Evolutionary conservation across 2,113 vertebrate genomes (phyloP), one percentile per base, ranked within the genome.

Genomic region (Lutjanus erythropterus): DNA sequence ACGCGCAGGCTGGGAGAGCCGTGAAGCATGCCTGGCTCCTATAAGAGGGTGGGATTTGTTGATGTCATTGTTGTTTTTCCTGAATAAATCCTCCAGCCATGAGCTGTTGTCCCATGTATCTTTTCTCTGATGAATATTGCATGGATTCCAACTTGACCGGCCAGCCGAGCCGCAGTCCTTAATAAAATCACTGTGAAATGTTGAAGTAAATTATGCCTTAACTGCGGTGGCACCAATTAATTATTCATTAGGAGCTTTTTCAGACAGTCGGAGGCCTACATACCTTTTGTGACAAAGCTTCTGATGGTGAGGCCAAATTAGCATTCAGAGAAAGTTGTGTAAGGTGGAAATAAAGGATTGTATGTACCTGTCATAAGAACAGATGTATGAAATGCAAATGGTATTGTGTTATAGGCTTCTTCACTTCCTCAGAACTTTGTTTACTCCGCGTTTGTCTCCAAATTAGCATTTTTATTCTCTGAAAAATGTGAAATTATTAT

Each of bases 231-330:
- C 89, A 80, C 64, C 81, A 85, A 89, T 95, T 94, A 93, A 95
- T 96, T 90, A 95, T 95, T 94, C 91, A 94, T 93, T 86, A 84
- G 86, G 66, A 87, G 86, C 80, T 89, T 93, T n/a, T 90, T 86
- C 87, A 84, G 78, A 84, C 78, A 81, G 77, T 77, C 61, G 72
- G 39, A 69, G 76, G 71, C 41, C 89, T 81, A 84, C 91, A 90
- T 92, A 92, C 86, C 78, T 85, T 83, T 81, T 65, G 75, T 79
- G 90, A 92, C 85, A 91, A 86, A 84, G 82, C 72, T 37, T 88
- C 83, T 84, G 81, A 87, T 58, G 72, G 85, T 83, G 37, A 80
- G 69, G 79, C 67, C 76, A 69, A 89, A 93, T 93, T 91, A 89
- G 64, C 78, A 90, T 92, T 88, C 83, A 82, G 64, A 87, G 70